A percentile compares a stretch with the other conserved stretches of the same genome.
phyloP scores from a whole-genome alignment of 2,888 invertebrate species.

The Clitarchus hookeri region DNA sequence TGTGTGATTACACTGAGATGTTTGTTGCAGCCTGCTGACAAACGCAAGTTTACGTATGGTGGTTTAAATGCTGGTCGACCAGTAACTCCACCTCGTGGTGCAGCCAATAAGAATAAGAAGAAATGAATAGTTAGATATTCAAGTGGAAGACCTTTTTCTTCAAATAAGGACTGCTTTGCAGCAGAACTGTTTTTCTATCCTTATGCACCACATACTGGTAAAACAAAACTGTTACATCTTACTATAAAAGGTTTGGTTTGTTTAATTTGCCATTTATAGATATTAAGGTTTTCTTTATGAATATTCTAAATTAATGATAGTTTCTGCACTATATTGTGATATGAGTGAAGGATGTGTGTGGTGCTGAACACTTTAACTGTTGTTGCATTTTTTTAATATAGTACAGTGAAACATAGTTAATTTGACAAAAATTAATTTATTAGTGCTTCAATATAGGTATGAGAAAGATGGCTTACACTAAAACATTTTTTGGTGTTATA shows the following conservation, averaged over 20 bases:
- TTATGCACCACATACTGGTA: slow-evolving; percentile 9
- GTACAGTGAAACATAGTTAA: slow-evolving; percentile 6
- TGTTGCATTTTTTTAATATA: background rate
- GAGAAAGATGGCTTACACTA: background rate
- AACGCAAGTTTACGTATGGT: slow-evolving; percentile 95
- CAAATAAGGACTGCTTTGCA: background rate
- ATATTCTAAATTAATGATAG: background rate
- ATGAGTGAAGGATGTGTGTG: background rate
- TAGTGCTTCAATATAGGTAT: background rate
- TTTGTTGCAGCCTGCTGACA: slow-evolving; percentile 86
- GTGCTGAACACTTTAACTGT: background rate
- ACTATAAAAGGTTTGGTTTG: background rate
- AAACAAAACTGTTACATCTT: background rate
- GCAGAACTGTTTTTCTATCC: slow-evolving; percentile 5
- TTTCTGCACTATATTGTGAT: background rate
- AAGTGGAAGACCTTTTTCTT: background rate
- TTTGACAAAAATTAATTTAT: too few relatives aligned
- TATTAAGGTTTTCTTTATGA: background rate
- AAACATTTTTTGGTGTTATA: background rate
- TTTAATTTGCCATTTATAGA: background rate
- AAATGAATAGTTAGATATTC: slow-evolving; percentile 66
- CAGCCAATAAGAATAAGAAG: slow-evolving; percentile 92
- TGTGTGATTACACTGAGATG: background rate
- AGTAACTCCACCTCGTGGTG: slow-evolving; percentile 95
- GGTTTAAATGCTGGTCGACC: slow-evolving; percentile 91